A percentile compares a stretch with the other conserved stretches of the same genome.
Evolutionary conservation across 2,797 vertebrate genomes (phyloP).

Genomic region (Taenioides sp.): DNA sequence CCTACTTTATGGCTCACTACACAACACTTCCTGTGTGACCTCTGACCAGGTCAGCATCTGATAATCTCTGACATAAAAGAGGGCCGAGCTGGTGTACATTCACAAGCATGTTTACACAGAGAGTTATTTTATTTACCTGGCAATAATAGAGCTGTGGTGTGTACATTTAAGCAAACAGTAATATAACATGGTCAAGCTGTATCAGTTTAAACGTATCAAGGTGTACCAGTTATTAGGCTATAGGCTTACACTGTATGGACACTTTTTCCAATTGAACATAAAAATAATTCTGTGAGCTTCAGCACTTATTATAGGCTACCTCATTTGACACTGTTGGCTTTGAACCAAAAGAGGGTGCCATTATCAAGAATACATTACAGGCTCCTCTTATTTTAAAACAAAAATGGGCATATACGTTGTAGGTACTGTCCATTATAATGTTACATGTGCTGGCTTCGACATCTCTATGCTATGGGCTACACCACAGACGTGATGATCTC

Average conservation of each 20-base stretch:
- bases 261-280: not conserved
- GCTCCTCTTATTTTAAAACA: not conserved
- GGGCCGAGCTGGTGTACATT: not conserved
- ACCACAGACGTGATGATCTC: not conserved
- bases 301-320: not conserved
- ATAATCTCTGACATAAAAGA: constrained; percentile 43
- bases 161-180: too few species aligned
- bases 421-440: not conserved
- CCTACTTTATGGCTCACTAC: constrained; percentile 45
- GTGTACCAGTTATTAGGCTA: not conserved
- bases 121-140: not conserved
- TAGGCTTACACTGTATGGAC: not conserved
- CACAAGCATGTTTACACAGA: not conserved
- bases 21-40: constrained; percentile 50
- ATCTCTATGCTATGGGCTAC: not conserved
- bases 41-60: constrained; percentile 33
- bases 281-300: not conserved
- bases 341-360: constrained; percentile 46
- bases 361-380: not conserved
- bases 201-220: not conserved
- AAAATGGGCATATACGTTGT: not conserved
- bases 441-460: not conserved
- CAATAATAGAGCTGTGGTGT: not conserved
- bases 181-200: not conserved
- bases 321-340: constrained; percentile 1